These are phyloP conservation scores for Corticium candelabrum DNA, from an alignment of 37 sponge, comb jelly and placozoan genomes.

Conservation along the genomic window DNA sequence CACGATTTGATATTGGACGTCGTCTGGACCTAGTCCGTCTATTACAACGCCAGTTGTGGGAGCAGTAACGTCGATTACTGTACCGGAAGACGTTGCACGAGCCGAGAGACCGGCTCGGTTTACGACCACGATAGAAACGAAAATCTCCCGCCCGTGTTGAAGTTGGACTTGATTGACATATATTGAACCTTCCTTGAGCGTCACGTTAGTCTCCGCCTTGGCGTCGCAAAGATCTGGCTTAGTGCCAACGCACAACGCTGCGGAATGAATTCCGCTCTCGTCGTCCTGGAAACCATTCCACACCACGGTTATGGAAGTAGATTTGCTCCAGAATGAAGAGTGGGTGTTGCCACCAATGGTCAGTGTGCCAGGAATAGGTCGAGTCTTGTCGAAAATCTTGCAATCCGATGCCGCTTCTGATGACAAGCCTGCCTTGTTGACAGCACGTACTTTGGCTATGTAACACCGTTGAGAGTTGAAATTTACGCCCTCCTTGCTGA, in stretches of 20 bases:
- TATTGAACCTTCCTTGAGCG: too few relatives aligned
- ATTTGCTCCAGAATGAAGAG: not conserved
- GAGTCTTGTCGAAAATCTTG: not conserved
- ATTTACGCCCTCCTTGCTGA: not conserved
- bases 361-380: not conserved
- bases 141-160: too few relatives aligned
- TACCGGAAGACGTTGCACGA: not conserved
- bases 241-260: conserved; percentile 3
- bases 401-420: not conserved
- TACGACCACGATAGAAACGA: too few relatives aligned
- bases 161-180: too few relatives aligned
- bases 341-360: not conserved
- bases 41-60: not conserved
- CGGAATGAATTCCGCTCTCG: not conserved
- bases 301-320: not conserved
- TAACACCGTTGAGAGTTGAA: not conserved
- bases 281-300: not conserved
- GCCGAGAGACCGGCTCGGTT: not conserved
- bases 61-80: not conserved
- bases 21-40: not conserved
- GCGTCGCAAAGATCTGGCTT: not conserved
- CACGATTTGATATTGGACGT: not conserved
- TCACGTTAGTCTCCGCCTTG: not conserved
- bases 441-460: not conserved
- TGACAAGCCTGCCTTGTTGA: not conserved